A percentile compares a stretch with the other conserved stretches of the same genome.
Evolutionary conservation across 1,140 invertebrate genomes (phyloP).

Genomic region (Brevipalpus yothersi): DNA sequence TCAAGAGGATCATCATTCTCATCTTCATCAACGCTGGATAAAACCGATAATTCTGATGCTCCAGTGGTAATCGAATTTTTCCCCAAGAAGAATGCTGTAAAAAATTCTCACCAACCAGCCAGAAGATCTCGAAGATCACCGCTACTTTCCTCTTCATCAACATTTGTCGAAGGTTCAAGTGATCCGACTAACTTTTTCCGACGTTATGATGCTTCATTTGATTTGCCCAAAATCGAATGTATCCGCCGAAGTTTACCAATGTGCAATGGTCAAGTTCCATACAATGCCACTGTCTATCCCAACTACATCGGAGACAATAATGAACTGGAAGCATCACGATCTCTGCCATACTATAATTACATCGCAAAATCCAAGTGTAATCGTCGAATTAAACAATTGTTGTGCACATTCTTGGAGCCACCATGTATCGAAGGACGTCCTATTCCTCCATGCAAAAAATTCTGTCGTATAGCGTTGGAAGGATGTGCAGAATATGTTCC

Average conservation of each 20-base stretch:
- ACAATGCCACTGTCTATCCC: slow-evolving; percentile 29
- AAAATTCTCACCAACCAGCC: background rate
- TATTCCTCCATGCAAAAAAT: slow-evolving; percentile 32
- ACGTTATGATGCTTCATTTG: background rate
- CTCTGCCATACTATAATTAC: slow-evolving; percentile 26
- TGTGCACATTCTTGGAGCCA: slow-evolving; percentile 35
- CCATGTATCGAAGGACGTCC: slow-evolving; percentile 32
- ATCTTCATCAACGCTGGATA: background rate
- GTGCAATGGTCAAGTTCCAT: slow-evolving; percentile 33
- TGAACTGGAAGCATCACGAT: slow-evolving; percentile 19
- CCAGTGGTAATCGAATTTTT: background rate
- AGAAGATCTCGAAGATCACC: background rate
- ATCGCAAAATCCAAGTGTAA: slow-evolving; percentile 34
- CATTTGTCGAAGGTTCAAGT: slow-evolving; percentile 1
- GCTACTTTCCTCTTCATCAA: slow-evolving; percentile 1
- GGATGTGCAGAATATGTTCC: slow-evolving; percentile 32
- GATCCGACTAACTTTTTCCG: slow-evolving; percentile 2
- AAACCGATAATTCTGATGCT: background rate
- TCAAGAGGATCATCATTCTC: background rate
- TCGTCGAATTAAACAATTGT: slow-evolving; percentile 29
- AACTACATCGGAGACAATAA: slow-evolving; percentile 17
- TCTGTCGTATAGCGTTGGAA: slow-evolving; percentile 34
- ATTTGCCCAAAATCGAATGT: slow-evolving; percentile 1
- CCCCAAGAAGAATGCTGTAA: background rate
- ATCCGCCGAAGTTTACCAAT: slow-evolving; percentile 4